phyloP scores from a whole-genome alignment of 2,888 invertebrate genomes.

The Drosophila monieri region DNA sequence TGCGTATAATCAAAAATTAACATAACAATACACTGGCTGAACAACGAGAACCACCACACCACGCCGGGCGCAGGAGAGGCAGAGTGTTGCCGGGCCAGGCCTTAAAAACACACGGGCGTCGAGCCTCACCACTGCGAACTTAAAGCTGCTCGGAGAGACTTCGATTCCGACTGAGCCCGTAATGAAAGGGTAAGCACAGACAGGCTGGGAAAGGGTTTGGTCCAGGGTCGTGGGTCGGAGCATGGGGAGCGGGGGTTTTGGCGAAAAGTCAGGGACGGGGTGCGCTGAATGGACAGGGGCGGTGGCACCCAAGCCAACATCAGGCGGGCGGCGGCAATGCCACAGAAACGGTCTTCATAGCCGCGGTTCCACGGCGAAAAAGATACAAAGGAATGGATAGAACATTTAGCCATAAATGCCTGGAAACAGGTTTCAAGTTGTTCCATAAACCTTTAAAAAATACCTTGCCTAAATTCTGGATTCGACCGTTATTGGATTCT shows the following conservation, averaged over 20 bases:
- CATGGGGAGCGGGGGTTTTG: not conserved
- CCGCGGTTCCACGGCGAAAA: not conserved
- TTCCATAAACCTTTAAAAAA: no score
- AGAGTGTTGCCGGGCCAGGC: conserved; percentile 53
- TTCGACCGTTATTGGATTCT: no score
- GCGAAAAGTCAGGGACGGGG: not conserved
- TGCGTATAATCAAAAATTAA: conserved; percentile 70
- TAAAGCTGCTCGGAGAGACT: conserved; percentile 31
- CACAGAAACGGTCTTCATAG: not conserved
- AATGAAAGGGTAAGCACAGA: conserved; percentile 67
- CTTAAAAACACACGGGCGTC: conserved; percentile 22
- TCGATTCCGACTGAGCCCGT: conserved; percentile 46
- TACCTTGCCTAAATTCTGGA: no score
- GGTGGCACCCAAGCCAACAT: not conserved
- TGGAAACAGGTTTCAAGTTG: not conserved
- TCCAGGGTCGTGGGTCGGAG: conserved; percentile 26
- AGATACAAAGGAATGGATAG: not conserved
- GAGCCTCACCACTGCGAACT: conserved; percentile 52
- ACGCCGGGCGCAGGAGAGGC: conserved; percentile 7
- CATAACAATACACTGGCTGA: conserved; percentile 66
- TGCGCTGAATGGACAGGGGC: not conserved
- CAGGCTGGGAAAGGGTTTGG: conserved; percentile 16
- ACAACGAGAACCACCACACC: conserved; percentile 38
- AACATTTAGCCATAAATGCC: not conserved
- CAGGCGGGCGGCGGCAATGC: not conserved